Evolutionary conservation across 2,888 invertebrate species (phyloP).

Genomic region (Protophormia terraenovae): DNA sequence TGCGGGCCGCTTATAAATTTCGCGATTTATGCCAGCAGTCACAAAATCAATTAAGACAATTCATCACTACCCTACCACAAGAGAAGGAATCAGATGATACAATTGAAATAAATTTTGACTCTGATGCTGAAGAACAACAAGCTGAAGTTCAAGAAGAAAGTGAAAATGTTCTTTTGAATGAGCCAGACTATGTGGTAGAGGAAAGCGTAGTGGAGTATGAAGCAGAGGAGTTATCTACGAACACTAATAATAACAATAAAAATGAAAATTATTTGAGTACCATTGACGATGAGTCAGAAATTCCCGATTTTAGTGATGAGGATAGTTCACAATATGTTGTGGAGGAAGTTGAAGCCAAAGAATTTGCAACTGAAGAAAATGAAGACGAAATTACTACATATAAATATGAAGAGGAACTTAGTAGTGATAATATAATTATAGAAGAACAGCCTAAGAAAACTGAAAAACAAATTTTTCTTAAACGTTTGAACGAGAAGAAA

Average conservation of each 20-base stretch:
- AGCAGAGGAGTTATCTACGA: background rate
- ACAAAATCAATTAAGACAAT: conserved; percentile 76
- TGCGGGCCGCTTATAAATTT: conserved; percentile 78
- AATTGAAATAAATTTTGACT: conserved; percentile 11
- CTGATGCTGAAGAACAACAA: conserved; percentile 21
- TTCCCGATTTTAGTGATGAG: conserved; percentile 13
- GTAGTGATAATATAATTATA: conserved; percentile 35
- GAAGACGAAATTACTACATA: conserved; percentile 24
- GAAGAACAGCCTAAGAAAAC: conserved; percentile 37
- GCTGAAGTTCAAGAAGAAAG: conserved; percentile 14
- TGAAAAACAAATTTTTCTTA: background rate
- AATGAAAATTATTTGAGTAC: background rate
- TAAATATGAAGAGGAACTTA: background rate
- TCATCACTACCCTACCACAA: conserved; percentile 62
- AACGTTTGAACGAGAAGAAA: background rate
- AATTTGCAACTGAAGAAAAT: conserved; percentile 34
- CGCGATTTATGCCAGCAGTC: conserved; percentile 79
- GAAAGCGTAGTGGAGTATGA: conserved; percentile 15
- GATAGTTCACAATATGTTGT: conserved; percentile 23
- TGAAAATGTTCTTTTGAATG: background rate
- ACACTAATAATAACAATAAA: background rate
- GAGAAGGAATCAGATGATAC: conserved; percentile 59
- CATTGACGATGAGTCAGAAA: conserved; percentile 15
- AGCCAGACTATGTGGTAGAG: conserved; percentile 15
- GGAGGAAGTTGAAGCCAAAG: conserved; percentile 45